Evolutionary conservation across 2,797 vertebrate species (phyloP), one percentile per base, ranked within the genome.

Genomic region (Gobionotothen gibberifrons): DNA sequence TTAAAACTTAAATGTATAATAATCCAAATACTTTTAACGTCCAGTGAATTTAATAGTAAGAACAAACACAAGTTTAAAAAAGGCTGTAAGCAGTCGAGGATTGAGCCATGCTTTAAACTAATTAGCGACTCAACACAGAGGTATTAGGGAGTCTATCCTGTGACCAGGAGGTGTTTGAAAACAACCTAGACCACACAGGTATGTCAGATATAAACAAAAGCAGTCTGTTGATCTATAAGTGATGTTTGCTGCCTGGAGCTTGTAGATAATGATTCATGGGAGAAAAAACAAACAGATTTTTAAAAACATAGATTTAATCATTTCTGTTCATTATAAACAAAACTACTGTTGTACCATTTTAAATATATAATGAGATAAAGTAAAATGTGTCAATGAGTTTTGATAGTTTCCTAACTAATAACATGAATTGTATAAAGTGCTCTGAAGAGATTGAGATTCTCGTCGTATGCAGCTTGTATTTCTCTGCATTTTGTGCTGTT

Each of bases 71-170:
- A 29, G 65, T 76, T 60, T 52, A 36, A 39, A 42, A 49, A 54
- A 43, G 44, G 0, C 36, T 3, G 2, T 53, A 56, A 39, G 61
- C 66, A 47, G 59, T 57, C 2, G 12, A 62, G 48, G 48, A 67
- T 74, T 13, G 12, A 65, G 60, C 46, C 32, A 21, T 26, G 47
- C 63, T 75, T 55, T 72, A 57, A 46, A 61, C 57, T 54, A 22
- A 70, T 77, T 71, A 77, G 40, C 1, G 9, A 54, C 60, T 73
- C 46, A 69, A 26, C 26, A 43, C 48, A 55, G 69, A 32, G 48
- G 70, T 49, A 71, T 70, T 62, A 67, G 55, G 48, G 42, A 5
- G 40, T 66, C 49, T 44, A 16, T 48, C 46, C 44, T 14, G 51
- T 52, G 67, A 2, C 14, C 39, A 61, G 47, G 22, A 65, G 32